Base-by-base conservation (phyloP, 1,140 invertebrate genomes). In the Ceratoteleas bidentatus region DNA sequence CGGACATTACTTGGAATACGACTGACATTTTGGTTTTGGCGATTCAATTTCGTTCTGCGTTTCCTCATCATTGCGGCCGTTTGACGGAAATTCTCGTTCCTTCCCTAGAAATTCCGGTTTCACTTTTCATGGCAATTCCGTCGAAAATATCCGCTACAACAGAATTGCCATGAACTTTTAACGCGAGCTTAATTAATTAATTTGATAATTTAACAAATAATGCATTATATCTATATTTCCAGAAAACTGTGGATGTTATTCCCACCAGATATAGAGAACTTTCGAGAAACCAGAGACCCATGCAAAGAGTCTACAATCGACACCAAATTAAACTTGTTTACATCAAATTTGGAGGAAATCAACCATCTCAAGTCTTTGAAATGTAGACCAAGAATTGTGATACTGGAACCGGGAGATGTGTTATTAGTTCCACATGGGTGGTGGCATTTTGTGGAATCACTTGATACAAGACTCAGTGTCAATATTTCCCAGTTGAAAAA, bases 231-330 rank as follows among this genome's bases (percentile, higher is more conserved):
- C 13, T 69, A 74, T 84, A 69, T 83, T 93, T 16, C n/a, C 83
- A 97, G 96, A 84, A 99, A 99, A 91, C 92, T 93, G 62, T 99
- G 98, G 98, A 90, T 98, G 24, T 90, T 99, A n/a, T 99, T 98
- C 91, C 96, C 97, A 11, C 97, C 97, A 13, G 92, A 93, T 72
- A 93, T 95, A 45, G 87, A 93, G 70, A 83, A 81, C 53, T 90
- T 99, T 68, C 94, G 95, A 84, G 95, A 97, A 66, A 96, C 96
- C 8, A 93, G 98, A 87, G 93, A 99, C 69, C 98, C 98, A 11
- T 99, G 98, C 92, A 98, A 99, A 93, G 98, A 99, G 88, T 99
- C 98, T 0, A 99, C 97, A 91, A 93, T 99, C 16, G 99, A 98
- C 89, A 98, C 97, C 88, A 92, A 94, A 89, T 92, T 96, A 34